These are phyloP conservation scores for Benitochromis conjunctus DNA, from an alignment of 2,113 vertebrate species.

Conservation along the genomic window DNA sequence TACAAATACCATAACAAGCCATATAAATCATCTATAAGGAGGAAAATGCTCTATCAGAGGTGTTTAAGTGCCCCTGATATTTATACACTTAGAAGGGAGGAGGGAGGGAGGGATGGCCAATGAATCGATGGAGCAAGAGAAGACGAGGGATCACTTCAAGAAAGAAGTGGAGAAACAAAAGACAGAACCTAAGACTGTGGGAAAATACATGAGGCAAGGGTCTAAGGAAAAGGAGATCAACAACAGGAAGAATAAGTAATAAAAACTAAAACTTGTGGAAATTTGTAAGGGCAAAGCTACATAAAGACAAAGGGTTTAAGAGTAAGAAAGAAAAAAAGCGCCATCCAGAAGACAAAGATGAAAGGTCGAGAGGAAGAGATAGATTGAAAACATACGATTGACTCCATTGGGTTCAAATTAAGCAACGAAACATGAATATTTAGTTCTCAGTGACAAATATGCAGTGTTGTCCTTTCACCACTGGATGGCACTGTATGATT, in stretches of 20 bases:
- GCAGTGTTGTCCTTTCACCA: not conserved
- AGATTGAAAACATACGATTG: not conserved
- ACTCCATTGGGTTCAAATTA: not conserved
- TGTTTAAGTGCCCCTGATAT: not conserved
- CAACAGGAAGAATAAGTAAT: too few species aligned
- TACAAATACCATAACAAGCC: not conserved
- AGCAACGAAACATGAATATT: not conserved
- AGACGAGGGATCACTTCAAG: not conserved
- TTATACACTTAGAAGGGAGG: not conserved
- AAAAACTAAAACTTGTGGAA: not conserved
- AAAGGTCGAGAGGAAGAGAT: not conserved
- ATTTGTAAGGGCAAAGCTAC: not conserved
- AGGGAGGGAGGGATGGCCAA: not conserved
- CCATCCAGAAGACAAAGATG: not conserved
- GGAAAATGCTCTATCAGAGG: not conserved
- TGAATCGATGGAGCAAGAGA: not conserved
- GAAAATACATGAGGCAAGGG: too few species aligned
- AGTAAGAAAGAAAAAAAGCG: not conserved
- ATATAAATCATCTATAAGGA: not conserved
- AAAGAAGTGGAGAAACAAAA: not conserved
- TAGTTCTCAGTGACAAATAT: not conserved
- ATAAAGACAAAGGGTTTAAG: not conserved
- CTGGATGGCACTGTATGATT: not conserved
- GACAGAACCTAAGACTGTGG: not conserved
- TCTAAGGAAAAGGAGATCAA: too few species aligned